A percentile compares a stretch with the other conserved stretches of the same genome.
Evolutionary conservation across 2,113 vertebrate genomes (phyloP).

Genomic region (Loxodonta africana): DNA sequence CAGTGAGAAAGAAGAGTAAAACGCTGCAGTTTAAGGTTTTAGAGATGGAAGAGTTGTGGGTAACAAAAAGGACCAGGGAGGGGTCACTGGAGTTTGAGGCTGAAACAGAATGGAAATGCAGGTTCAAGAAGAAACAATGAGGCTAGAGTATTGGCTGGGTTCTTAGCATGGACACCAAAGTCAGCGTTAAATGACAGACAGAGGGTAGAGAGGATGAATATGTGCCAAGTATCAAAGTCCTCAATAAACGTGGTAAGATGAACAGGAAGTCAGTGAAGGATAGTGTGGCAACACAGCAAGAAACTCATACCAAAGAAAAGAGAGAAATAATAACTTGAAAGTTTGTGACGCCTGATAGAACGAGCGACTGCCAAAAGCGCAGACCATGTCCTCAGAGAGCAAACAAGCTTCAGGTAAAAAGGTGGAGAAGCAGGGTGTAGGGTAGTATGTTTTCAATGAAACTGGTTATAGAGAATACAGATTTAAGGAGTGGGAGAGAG

Average conservation of each 20-base stretch:
- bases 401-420: neutral
- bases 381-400: neutral
- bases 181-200: neutral
- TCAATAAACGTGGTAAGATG: neutral
- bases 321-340: neutral
- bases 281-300: neutral
- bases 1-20: neutral
- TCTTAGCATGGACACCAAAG: neutral
- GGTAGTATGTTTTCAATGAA: neutral
- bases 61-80: neutral
- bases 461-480: neutral
- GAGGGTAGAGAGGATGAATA: neutral
- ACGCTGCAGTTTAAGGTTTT: neutral
- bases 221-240: neutral
- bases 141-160: neutral
- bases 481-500: neutral
- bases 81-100: neutral
- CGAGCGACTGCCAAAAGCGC: neutral
- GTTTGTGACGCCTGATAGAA: neutral
- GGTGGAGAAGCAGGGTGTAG: neutral
- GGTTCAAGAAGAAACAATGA: neutral
- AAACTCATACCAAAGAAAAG: neutral
- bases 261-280: neutral
- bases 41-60: neutral
- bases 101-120: neutral